phyloP scores from a whole-genome alignment of 2,888 invertebrate genomes.

The Hemithea aestivaria region DNA sequence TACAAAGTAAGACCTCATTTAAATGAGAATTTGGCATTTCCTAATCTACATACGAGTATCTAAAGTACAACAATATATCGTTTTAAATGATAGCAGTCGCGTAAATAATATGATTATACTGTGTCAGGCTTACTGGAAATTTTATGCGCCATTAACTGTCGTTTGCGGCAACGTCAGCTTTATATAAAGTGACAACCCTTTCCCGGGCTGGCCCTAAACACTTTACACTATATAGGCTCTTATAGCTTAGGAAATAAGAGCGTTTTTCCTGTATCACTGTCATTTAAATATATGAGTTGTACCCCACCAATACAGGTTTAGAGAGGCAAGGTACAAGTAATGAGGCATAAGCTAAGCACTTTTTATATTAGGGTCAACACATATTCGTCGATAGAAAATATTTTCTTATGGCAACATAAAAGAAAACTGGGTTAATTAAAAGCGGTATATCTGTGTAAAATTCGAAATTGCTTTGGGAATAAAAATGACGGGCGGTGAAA shows the following conservation, averaged over 20 bases:
- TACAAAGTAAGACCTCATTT: too few relatives aligned
- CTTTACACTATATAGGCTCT: constrained; percentile 39
- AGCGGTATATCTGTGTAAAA: too few relatives aligned
- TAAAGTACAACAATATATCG: constrained; percentile 19
- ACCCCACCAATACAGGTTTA: constrained; percentile 47
- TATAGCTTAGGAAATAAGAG: constrained; percentile 33
- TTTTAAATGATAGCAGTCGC: constrained; percentile 39
- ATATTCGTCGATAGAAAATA: constrained; percentile 15
- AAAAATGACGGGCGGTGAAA: too few relatives aligned
- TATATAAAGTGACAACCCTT: constrained; percentile 69
- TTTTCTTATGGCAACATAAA: constrained; percentile 8
- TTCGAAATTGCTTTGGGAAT: too few relatives aligned
- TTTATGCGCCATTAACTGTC: constrained; percentile 71
- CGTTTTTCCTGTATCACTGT: constrained; percentile 30
- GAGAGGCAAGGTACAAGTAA: constrained; percentile 49
- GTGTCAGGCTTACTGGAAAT: constrained; percentile 58
- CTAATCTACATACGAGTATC: too few relatives aligned
- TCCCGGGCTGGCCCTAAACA: constrained; percentile 35
- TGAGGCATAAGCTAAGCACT: constrained; percentile 49
- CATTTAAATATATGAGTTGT: constrained; percentile 47
- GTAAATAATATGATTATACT: constrained; percentile 58
- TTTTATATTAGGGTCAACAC: constrained; percentile 31
- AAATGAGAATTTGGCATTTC: too few relatives aligned
- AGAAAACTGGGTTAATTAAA: constrained; percentile 6
- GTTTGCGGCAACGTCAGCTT: constrained; percentile 65